Base-by-base conservation (phyloP, 2,888 invertebrate genomes). In the Chromoteleia sp. region DNA sequence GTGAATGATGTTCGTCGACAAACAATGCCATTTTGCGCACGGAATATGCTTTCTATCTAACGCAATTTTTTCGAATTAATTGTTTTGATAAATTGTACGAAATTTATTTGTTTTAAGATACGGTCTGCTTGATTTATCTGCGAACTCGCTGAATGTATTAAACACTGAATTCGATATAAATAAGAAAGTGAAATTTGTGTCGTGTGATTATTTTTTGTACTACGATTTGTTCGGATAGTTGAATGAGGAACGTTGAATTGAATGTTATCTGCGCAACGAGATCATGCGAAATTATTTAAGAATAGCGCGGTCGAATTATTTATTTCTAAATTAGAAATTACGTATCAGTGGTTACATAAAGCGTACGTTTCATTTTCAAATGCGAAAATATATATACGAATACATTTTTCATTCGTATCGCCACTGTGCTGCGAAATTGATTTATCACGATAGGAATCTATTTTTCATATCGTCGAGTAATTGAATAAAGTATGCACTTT, bases 1-100 rank as follows among this genome's bases (percentile, higher is more conserved):
- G 36, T 33, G 56, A 36, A 56, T 56, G 56, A 56, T 56, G 36
- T 19, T 36, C 56, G 2, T 56, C 56, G 56, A 56, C 56, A 36
- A 56, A 56, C 56, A 56, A 56, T 56, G 56, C 52, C 12, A 54
- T 54, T 30, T 54, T 12, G 39, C 39, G 14, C 14, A 12, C 39
- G 14, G 54, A 33, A 10, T n/a, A 25, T 12, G 36, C 33, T 29
- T 56, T 17, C 56, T 14, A 33, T 56, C 36, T 17, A 8, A 12
- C 50, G 14, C 29, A 2, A 50, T 29, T 50, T 50, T 50, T 25
- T 14, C 50, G 7, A 29, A 29, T 50, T 29, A 29, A 50, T 29
- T 29, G 50, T 14, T n/a, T 17, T 17, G 17, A 17, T 5, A 43
- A 15, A 17, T 43, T 17, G 17, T 8, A 14, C 29, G 29, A 12